Evolutionary conservation across 1,140 invertebrate genomes (phyloP), one percentile per base, ranked within the genome.

Genomic region (Leucophenga varia): DNA sequence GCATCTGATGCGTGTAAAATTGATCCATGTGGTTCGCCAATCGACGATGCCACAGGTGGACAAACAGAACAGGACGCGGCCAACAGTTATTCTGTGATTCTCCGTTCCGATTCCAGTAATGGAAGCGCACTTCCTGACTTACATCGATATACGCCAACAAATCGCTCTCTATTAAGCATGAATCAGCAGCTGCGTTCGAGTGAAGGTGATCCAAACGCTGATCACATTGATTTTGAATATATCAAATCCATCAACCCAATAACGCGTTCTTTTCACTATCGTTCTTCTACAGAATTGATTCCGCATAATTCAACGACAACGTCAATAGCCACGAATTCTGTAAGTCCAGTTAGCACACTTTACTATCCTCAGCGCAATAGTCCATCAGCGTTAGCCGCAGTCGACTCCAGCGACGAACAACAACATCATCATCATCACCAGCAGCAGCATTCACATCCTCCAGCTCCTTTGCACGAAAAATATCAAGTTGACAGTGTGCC

Each of bases 281-380:
- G 39, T 17, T 34, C 32, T 13, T 20, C 31, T 47, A 1, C 12
- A 74, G 71, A 56, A 17, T 38, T 58, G 10, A 39, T 64, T 8
- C 68, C 65, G 25, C 72, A 72, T 18, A 74, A 70, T 45, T 53
- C 55, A 6, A 55, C 59, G 2, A 49, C 55, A 37, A 20, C 43
- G 10, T 18, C 49, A 1, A 35, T 69, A 20, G 68, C 75, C 43
- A 65, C 77, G 10, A 75, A 77, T 47, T 59, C 76, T 38, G 68
- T 72, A 2, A 80, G 78, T 61, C 78, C 79, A 2, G 49, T 59
- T 3, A 78, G 70, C 46, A 43, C 61, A 2, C 57, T 79, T 20
- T 80, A 79, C 55, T 80, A 80, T 58, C 79, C 78, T n/a, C 78
- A 79, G 46, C 78, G 78, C n/a, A 61, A 47, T 37, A 80, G 77